Evolutionary conservation across 2,888 invertebrate genomes (phyloP).

Genomic region (Patella caerulea): DNA sequence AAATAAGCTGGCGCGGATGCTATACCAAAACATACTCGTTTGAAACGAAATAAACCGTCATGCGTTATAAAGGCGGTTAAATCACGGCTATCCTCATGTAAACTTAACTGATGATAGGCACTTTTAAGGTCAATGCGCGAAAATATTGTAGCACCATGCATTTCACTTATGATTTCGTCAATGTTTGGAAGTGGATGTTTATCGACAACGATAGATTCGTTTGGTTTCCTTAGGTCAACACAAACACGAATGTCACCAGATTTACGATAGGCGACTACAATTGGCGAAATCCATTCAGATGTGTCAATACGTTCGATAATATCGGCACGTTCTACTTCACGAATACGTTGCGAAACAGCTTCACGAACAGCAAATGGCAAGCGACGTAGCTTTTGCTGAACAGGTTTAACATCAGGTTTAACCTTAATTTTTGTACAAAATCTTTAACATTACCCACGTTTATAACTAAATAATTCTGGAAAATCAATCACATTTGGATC

Average conservation of each 20-base stretch:
- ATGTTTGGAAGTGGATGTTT: not conserved
- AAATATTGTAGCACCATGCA: not conserved
- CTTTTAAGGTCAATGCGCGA: not conserved
- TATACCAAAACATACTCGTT: not conserved
- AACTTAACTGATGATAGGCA: not conserved
- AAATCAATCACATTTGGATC: not conserved
- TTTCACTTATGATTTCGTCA: not conserved
- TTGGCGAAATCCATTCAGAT: not conserved
- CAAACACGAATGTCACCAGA: not conserved
- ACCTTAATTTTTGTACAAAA: constrained; percentile 3
- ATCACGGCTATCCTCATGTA: not conserved
- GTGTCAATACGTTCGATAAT: constrained; percentile 10
- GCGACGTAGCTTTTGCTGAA: too few species aligned
- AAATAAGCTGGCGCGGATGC: not conserved
- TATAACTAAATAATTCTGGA: not conserved
- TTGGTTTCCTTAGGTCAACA: not conserved
- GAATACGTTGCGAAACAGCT: not conserved
- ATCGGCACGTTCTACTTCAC: not conserved
- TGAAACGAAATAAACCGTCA: not conserved
- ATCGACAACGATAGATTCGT: not conserved
- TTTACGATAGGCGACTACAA: not conserved
- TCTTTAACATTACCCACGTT: not conserved
- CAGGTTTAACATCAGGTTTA: not conserved
- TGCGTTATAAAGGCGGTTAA: constrained; percentile 5
- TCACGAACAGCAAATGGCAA: constrained; percentile 1